Conservation (phyloP, 2,797 vertebrate genomes). For the Sebastes cheni region DNA sequence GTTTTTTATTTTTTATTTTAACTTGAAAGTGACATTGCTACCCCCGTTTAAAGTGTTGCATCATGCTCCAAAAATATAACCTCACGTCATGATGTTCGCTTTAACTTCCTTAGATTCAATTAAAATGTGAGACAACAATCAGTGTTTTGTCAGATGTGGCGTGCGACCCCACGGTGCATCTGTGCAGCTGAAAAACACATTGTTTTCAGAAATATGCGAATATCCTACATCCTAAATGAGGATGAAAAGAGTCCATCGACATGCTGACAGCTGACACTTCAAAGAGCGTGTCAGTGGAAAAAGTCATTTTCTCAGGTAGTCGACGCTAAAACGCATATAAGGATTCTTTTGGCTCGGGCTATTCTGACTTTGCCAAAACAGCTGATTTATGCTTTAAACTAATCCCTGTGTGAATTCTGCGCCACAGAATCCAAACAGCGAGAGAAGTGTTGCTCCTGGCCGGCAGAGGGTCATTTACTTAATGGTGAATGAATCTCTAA, state of each 20-base stretch:
- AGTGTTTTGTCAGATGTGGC: conserved; percentile 54
- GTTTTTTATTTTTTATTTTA: conserved; percentile 17
- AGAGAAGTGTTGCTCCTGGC: conserved; percentile 56
- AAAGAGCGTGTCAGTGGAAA: conserved; percentile 1
- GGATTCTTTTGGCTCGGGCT: conserved; percentile 12
- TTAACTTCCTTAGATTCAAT: conserved; percentile 57
- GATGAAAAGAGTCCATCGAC: neutral
- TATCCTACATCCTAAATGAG: neutral
- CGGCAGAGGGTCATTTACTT: conserved; percentile 63
- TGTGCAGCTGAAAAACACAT: conserved; percentile 32
- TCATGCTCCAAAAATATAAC: conserved; percentile 37
- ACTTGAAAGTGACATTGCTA: conserved; percentile 48
- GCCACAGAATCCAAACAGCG: conserved; percentile 54
- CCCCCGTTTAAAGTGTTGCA: neutral
- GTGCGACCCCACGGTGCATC: neutral
- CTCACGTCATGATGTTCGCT: neutral
- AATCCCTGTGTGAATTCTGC: conserved; percentile 46
- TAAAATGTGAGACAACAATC: conserved; percentile 34
- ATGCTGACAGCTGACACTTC: neutral
- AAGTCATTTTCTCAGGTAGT: conserved; percentile 19
- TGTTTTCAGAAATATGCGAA: conserved; percentile 27
- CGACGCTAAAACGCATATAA: neutral
- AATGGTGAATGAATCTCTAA: conserved; percentile 69
- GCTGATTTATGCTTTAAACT: conserved; percentile 48
- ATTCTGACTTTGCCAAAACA: conserved; percentile 28